Conservation (phyloP, 2,113 vertebrate species). For the Oncorhynchus nerka region DNA sequence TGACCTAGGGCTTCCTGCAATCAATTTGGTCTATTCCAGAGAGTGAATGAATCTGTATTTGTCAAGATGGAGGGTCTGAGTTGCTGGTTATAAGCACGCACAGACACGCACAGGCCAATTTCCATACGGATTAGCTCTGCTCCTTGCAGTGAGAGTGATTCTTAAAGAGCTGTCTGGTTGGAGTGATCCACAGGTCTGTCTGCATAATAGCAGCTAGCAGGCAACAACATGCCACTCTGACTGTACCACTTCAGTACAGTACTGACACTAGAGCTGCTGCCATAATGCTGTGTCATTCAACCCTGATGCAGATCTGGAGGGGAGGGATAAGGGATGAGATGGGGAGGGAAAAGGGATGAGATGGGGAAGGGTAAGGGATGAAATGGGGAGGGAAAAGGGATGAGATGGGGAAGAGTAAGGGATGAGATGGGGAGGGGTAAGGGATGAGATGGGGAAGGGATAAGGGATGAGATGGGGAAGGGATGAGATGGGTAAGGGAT, state of each 20-base stretch:
- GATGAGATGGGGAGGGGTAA: neutral
- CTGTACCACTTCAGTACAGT: neutral
- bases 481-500: too few species aligned
- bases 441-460: neutral
- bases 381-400: neutral
- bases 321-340: neutral
- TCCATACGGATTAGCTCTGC: neutral
- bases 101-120: neutral
- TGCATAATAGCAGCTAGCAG: neutral
- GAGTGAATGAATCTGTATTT: neutral
- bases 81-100: too few species aligned
- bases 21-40: neutral
- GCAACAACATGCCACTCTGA: neutral
- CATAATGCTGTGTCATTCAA: conserved; percentile 33
- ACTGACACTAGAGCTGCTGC: neutral
- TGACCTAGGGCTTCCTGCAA: conserved; percentile 3
- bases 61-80: neutral
- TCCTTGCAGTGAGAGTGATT: neutral
- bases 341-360: neutral
- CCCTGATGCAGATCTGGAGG: neutral
- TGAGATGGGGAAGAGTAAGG: too few species aligned
- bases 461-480: neutral
- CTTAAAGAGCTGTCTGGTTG: neutral
- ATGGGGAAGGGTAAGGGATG: neutral
- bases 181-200: neutral